Evolutionary conservation across 2,113 vertebrate genomes (phyloP).

Genomic region (Speoplatyrhinus poulsoni): DNA sequence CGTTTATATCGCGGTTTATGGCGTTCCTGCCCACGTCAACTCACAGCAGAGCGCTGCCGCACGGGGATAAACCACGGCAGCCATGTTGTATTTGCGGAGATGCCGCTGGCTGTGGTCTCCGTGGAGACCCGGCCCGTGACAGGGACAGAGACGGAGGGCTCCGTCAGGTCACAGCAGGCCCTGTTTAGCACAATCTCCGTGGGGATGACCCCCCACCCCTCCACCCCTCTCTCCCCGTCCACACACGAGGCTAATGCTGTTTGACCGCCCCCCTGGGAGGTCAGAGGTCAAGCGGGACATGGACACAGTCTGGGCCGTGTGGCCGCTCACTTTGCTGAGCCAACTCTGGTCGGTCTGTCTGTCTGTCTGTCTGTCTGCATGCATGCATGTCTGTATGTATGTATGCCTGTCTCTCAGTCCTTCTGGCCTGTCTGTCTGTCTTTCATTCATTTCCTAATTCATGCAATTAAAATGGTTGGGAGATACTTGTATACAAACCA

Average conservation of each 20-base stretch:
- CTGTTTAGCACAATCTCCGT: not conserved
- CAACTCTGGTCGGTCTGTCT: not conserved
- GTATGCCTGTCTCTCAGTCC: not conserved
- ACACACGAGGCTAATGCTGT: not conserved
- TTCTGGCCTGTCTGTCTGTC: not conserved
- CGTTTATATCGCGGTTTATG: too few species aligned
- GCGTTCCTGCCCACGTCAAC: too few species aligned
- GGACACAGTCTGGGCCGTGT: conserved; percentile 6
- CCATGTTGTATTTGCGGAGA: not conserved
- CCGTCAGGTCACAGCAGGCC: not conserved
- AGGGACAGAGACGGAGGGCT: not conserved
- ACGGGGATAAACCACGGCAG: not conserved
- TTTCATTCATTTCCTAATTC: too few species aligned
- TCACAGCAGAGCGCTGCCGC: too few species aligned
- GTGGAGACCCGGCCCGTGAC: not conserved
- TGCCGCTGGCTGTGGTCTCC: conserved; percentile 1
- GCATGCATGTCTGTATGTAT: not conserved
- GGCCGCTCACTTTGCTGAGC: conserved; percentile 20
- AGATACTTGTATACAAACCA: too few species aligned
- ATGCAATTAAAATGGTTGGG: too few species aligned
- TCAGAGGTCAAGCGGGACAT: conserved; percentile 5
- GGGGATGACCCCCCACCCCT: too few species aligned
- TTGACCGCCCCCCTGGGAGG: not conserved
- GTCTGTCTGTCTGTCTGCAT: not conserved
- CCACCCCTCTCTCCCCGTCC: not conserved